These are phyloP conservation scores for Sebastes matsubarae DNA, from an alignment of 2,797 vertebrate species.

Conservation along the genomic window DNA sequence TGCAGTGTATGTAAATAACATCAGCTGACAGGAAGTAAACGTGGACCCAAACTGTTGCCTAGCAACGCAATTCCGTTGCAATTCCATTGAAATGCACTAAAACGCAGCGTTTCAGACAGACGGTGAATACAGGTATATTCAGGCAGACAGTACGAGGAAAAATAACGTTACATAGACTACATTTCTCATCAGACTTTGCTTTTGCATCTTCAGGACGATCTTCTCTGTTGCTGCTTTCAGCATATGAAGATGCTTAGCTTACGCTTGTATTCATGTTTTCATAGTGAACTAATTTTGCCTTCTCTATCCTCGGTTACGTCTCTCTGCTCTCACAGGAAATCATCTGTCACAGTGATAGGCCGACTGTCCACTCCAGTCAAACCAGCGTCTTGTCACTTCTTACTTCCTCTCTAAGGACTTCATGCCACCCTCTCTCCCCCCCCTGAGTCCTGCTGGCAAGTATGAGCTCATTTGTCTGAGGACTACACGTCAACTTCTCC, in stretches of 20 bases:
- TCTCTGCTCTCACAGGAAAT: constrained; percentile 42
- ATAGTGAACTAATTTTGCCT: not conserved
- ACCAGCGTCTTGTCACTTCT: constrained; percentile 40
- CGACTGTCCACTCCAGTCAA: not conserved
- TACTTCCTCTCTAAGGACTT: constrained; percentile 34
- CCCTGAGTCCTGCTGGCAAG: constrained; percentile 11
- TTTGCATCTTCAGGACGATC: not conserved
- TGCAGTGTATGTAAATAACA: too few relatives aligned
- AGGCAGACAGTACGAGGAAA: too few relatives aligned
- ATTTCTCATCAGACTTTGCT: not conserved
- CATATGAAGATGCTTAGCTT: constrained; percentile 22
- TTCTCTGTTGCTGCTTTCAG: not conserved
- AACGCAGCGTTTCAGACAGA: too few relatives aligned
- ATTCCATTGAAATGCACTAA: too few relatives aligned
- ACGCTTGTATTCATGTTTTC: not conserved
- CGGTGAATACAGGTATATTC: too few relatives aligned
- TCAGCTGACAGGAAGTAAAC: too few relatives aligned
- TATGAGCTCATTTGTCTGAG: constrained; percentile 14
- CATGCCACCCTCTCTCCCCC: not conserved
- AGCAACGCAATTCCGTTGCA: too few relatives aligned
- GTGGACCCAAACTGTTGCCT: too few relatives aligned
- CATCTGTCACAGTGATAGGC: not conserved
- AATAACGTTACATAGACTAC: too few relatives aligned
- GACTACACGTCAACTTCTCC: constrained; percentile 14
- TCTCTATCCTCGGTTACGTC: not conserved